Percentiles rank a stretch among this genome's conserved stretches.
These are phyloP conservation scores for Melopsittacus undulatus DNA, from an alignment of 2,797 vertebrate species.

Conservation along the genomic window DNA sequence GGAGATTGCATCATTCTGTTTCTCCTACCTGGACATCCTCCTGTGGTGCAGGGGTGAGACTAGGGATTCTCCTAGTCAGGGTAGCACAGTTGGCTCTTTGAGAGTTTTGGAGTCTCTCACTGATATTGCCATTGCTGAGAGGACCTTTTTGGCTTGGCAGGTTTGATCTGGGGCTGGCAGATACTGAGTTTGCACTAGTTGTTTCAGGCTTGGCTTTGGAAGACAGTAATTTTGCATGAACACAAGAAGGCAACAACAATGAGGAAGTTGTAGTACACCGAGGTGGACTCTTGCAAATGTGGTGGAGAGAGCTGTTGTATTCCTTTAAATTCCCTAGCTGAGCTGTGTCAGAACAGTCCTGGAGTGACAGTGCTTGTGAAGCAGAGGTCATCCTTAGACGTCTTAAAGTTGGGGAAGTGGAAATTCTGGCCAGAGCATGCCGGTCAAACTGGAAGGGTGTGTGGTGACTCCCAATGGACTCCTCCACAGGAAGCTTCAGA, in stretches of 20 bases:
- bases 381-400: constrained; percentile 80
- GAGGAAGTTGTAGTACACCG: neutral
- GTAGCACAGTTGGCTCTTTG: neutral
- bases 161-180: neutral
- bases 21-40: constrained; percentile 27
- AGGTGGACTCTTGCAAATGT: constrained; percentile 12
- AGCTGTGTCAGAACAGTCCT: neutral
- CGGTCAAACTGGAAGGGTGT: constrained; percentile 83
- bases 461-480: constrained; percentile 34
- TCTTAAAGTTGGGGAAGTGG: constrained; percentile 89
- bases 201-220: constrained; percentile 10
- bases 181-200: neutral
- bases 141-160: neutral
- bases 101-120: neutral
- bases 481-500: neutral
- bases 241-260: neutral
- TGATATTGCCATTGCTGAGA: neutral
- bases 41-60: fast-evolving
- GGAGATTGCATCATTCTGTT: neutral
- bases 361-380: constrained; percentile 31
- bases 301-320: neutral
- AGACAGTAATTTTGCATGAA: neutral
- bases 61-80: fast-evolving
- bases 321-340: neutral
- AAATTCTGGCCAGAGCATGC: constrained; percentile 85